Evolutionary conservation across 2,888 invertebrate species (phyloP).

Genomic region (Chrysotoxum bicinctum): DNA sequence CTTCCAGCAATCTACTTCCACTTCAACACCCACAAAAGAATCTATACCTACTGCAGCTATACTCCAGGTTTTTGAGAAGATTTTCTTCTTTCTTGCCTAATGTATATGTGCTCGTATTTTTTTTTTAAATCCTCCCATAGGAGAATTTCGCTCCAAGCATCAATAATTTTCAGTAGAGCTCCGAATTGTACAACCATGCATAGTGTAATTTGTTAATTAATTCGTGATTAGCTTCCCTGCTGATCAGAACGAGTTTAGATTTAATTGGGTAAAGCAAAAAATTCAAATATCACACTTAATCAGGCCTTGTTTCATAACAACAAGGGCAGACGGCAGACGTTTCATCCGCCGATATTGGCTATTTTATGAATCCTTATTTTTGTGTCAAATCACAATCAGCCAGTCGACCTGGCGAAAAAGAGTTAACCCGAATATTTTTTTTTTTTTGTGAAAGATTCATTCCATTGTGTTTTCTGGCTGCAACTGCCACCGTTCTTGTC

Average conservation of each 20-base stretch:
- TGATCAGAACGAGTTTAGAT: neutral
- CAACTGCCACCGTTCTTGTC: constrained; percentile 43
- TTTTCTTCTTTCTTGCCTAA: constrained; percentile 7
- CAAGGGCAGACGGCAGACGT: neutral
- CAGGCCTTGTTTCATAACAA: constrained; percentile 19
- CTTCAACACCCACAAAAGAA: constrained; percentile 50
- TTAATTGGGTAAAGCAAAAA: constrained; percentile 20
- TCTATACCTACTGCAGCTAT: constrained; percentile 10
- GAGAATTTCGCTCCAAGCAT: constrained; percentile 25
- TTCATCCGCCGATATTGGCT: constrained; percentile 2
- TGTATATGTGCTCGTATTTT: neutral
- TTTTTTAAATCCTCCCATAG: neutral
- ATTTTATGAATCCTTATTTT: constrained; percentile 1
- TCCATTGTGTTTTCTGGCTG: constrained; percentile 43
- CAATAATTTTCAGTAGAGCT: constrained; percentile 38
- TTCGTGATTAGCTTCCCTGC: constrained; percentile 34
- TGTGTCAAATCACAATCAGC: constrained; percentile 38
- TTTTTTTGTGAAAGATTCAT: constrained; percentile 17
- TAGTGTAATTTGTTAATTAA: constrained; percentile 41
- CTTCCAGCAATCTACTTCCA: constrained; percentile 55
- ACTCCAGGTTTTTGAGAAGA: neutral
- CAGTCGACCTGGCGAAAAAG: neutral
- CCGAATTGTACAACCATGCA: constrained; percentile 31
- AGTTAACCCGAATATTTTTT: constrained; percentile 30
- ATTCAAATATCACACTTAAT: constrained; percentile 24